Percentiles rank a stretch among this genome's conserved stretches.
Evolutionary conservation across 2,888 invertebrate species (phyloP).

Genomic region (Vanessa cardui): DNA sequence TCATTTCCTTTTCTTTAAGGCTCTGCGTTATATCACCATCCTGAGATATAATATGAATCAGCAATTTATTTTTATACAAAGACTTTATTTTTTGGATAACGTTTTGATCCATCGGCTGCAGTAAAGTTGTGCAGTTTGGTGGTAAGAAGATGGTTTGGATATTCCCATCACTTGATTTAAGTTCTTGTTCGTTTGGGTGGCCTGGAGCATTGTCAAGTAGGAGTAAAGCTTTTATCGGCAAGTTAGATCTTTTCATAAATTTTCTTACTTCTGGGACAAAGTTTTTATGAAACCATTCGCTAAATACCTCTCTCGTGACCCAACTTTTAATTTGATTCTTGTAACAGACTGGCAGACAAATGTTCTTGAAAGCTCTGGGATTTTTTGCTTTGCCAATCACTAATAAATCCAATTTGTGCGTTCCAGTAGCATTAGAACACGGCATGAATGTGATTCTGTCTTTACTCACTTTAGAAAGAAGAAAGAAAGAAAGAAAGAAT

Average conservation of each 20-base stretch:
- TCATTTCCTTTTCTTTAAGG: constrained; percentile 40
- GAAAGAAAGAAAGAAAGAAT: too few species aligned
- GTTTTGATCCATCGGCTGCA: constrained; percentile 46
- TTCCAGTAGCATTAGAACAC: constrained; percentile 50
- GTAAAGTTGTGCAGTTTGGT: constrained; percentile 40
- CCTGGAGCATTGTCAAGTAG: constrained; percentile 48
- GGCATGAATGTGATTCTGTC: constrained; percentile 48
- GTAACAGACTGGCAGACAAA: constrained; percentile 39
- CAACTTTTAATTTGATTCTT: constrained; percentile 42
- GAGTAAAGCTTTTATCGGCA: constrained; percentile 46
- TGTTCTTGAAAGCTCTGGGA: constrained; percentile 41
- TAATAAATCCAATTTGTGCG: constrained; percentile 35
- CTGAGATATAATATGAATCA: constrained; percentile 45
- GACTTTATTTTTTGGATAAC: constrained; percentile 41
- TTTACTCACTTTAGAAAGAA: constrained; percentile 45
- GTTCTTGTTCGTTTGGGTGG: constrained; percentile 48
- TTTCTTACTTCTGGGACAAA: constrained; percentile 43
- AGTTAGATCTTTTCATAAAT: constrained; percentile 46
- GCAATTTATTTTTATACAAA: constrained; percentile 40
- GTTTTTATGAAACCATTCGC: constrained; percentile 47
- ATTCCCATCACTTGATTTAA: constrained; percentile 46
- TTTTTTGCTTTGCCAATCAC: constrained; percentile 47
- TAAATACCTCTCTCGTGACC: constrained; percentile 47
- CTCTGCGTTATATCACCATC: constrained; percentile 41
- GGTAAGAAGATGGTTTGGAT: constrained; percentile 39